These are phyloP conservation scores for Karalla daura DNA, from an alignment of 2,797 vertebrate species.

Conservation along the genomic window DNA sequence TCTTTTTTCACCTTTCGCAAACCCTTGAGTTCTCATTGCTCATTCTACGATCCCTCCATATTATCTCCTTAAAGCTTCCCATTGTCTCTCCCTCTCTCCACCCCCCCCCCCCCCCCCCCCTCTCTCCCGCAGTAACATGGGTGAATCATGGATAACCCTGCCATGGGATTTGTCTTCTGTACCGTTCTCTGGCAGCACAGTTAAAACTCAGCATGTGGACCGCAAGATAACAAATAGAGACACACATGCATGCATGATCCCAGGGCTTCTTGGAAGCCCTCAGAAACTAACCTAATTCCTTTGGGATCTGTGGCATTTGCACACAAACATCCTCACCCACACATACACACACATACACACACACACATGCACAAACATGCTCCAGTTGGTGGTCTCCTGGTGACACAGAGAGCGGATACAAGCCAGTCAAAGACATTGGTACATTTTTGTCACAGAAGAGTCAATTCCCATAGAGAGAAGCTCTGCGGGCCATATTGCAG, in stretches of 20 bases:
- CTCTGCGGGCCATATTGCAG: constrained; percentile 49
- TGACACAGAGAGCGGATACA: constrained; percentile 56
- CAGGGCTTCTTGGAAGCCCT: constrained; percentile 56
- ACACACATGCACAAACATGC: constrained; percentile 10
- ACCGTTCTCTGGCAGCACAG: constrained; percentile 50
- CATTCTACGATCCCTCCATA: constrained; percentile 28
- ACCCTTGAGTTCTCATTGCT: constrained; percentile 27
- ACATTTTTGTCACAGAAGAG: constrained; percentile 66
- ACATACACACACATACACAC: constrained; percentile 8
- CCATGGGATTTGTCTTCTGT: constrained; percentile 58
- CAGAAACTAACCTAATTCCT: constrained; percentile 64
- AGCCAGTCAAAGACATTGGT: constrained; percentile 63
- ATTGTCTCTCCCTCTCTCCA: neutral
- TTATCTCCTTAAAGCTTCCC: constrained; percentile 30
- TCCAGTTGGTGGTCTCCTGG: constrained; percentile 52
- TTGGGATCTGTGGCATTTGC: constrained; percentile 67
- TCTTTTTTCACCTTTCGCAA: constrained; percentile 8
- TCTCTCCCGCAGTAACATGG: constrained; percentile 37
- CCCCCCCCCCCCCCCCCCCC: neutral
- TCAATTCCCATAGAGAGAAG: constrained; percentile 53
- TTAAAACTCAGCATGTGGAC: constrained; percentile 69
- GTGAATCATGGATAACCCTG: constrained; percentile 55
- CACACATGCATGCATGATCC: constrained; percentile 45
- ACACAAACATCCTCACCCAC: constrained; percentile 36
- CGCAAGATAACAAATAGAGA: constrained; percentile 69